These are phyloP conservation scores for Aotus griseimembra DNA, from an alignment of 2,797 vertebrate genomes.

Conservation along the genomic window DNA sequence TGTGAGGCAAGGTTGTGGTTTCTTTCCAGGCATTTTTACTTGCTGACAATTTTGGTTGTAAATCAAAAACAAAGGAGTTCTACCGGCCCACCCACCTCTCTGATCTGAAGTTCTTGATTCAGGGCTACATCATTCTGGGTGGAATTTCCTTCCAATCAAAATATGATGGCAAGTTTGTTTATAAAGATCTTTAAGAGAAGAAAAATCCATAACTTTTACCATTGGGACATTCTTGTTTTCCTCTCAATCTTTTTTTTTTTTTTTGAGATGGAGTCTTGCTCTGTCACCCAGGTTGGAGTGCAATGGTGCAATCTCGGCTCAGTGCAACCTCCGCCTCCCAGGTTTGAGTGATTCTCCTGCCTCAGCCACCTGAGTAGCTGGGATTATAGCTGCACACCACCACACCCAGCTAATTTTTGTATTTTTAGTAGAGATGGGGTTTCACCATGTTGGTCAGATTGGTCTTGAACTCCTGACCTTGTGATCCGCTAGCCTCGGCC, in stretches of 20 bases:
- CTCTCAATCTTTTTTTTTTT: neutral
- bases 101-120: constrained; percentile 55
- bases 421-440: too few species aligned
- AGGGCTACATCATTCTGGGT: constrained; percentile 30
- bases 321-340: too few species aligned
- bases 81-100: constrained; percentile 15
- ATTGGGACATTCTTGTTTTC: constrained; percentile 2
- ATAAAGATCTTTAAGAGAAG: constrained; percentile 4
- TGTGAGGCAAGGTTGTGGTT: constrained; percentile 72
- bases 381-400: too few species aligned
- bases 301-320: too few species aligned
- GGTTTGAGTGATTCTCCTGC: too few species aligned
- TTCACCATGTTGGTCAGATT: too few species aligned
- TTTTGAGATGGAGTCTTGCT: too few species aligned
- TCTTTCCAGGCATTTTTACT: constrained; percentile 73
- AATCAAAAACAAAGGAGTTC: constrained; percentile 64
- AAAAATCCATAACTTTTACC: constrained; percentile 1
- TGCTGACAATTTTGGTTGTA: constrained; percentile 72
- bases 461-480: too few species aligned
- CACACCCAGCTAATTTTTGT: too few species aligned
- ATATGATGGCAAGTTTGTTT: constrained; percentile 30
- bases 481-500: too few species aligned
- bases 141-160: constrained; percentile 48
- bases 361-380: too few species aligned
- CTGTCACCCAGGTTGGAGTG: too few species aligned